Evolutionary conservation across 1,140 invertebrate species (phyloP).

Genomic region (Lycorma delicatula): DNA sequence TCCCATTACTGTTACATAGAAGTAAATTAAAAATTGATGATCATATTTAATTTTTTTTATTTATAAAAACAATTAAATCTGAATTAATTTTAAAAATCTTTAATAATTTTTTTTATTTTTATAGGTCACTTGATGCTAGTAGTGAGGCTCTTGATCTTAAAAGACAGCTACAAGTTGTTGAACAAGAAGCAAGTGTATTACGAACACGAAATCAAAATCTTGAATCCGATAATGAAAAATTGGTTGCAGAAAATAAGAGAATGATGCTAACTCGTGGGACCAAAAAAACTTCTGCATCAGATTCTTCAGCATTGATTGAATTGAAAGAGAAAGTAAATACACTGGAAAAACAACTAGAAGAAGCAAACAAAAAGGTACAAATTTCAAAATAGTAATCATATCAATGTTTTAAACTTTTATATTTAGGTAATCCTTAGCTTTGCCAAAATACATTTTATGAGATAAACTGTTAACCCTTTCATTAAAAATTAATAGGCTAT

Average conservation of each 20-base stretch:
- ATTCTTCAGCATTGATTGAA: slow-evolving; percentile 29
- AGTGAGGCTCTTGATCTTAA: slow-evolving; percentile 57
- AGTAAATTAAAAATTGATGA: too few species aligned
- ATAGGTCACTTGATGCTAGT: slow-evolving; percentile 50
- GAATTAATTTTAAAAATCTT: too few species aligned
- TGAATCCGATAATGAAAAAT: slow-evolving; percentile 65
- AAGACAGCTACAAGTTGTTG: slow-evolving; percentile 60
- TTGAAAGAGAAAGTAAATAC: slow-evolving; percentile 49
- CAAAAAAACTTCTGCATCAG: slow-evolving; percentile 33
- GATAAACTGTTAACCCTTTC: too few species aligned
- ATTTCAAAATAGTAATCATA: neutral
- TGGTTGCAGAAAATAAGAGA: slow-evolving; percentile 60
- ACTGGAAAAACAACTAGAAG: slow-evolving; percentile 54
- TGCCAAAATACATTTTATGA: neutral
- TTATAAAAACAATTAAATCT: too few species aligned
- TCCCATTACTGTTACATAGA: too few species aligned
- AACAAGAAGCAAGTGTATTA: slow-evolving; percentile 59
- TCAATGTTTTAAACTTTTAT: neutral
- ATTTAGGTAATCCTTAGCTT: neutral
- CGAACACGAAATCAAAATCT: slow-evolving; percentile 52
- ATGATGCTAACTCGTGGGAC: slow-evolving; percentile 45
- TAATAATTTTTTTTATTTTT: too few species aligned
- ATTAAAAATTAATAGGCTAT: too few species aligned
- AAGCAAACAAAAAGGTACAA: slow-evolving; percentile 44
- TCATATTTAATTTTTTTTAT: too few species aligned